phyloP scores from a whole-genome alignment of 2,797 vertebrate genomes.

The Coilia nasus region DNA sequence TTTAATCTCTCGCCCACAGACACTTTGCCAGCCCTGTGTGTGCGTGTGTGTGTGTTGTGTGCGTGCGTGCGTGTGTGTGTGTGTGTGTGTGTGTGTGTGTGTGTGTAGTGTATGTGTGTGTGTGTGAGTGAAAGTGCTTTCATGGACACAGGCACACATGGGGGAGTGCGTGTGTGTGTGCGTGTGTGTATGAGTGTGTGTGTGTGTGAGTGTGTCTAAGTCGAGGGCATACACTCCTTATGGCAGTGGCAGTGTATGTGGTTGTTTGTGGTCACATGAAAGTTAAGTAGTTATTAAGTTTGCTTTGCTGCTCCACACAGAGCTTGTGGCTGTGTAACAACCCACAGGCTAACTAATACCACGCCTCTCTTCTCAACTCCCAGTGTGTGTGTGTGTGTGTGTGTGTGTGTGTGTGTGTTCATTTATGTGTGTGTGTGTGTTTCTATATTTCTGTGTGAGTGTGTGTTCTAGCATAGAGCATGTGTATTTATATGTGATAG shows the following conservation, averaged over 20 bases:
- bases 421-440: constrained; percentile 15
- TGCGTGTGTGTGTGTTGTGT: constrained; percentile 15
- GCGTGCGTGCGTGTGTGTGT: not conserved
- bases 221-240: not conserved
- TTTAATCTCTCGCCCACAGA: constrained; percentile 54
- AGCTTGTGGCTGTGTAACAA: not conserved
- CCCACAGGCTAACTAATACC: not conserved
- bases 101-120: not conserved
- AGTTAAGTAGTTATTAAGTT: not conserved
- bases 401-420: not conserved
- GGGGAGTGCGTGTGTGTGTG: not conserved
- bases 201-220: not conserved
- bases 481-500: no score
- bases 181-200: not conserved
- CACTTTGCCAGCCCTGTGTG: constrained; percentile 40
- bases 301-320: not conserved
- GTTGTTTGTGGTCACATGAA: constrained; percentile 3
- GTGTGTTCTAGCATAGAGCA: no score
- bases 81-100: not conserved
- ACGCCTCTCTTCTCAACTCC: not conserved
- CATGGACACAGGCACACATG: not conserved
- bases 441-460: not conserved
- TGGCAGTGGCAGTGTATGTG: not conserved
- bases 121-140: not conserved
- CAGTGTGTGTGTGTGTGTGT: not conserved